Evolutionary conservation across 2,113 vertebrate species (phyloP).

Genomic region (Hymenochirus boettgeri): DNA sequence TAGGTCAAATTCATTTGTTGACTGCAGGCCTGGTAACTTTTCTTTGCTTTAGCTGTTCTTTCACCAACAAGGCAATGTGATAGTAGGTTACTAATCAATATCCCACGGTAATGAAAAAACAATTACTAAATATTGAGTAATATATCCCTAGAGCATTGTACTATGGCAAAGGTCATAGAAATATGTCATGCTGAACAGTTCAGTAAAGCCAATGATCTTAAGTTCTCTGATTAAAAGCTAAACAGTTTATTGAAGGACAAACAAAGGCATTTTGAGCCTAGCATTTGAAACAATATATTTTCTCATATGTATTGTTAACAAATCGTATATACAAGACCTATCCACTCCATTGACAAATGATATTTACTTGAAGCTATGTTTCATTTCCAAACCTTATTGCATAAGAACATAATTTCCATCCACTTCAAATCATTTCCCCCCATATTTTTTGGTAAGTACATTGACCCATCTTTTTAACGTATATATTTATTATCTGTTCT

Average conservation of each 20-base stretch:
- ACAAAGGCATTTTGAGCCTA: no score
- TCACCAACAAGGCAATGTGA: not conserved
- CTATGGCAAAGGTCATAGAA: not conserved
- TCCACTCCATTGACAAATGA: no score
- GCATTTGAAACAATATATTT: no score
- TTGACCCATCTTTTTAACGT: no score
- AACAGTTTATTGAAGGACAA: not conserved
- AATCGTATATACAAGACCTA: no score
- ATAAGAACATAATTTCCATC: no score
- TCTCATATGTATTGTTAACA: no score
- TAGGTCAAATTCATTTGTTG: not conserved
- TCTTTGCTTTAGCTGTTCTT: not conserved
- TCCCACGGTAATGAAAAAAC: not conserved
- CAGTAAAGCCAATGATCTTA: not conserved
- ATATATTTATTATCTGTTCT: no score
- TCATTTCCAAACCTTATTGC: no score
- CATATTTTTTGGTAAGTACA: no score
- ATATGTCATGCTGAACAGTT: not conserved
- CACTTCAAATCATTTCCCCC: no score
- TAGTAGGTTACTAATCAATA: conserved; percentile 9
- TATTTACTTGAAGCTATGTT: no score
- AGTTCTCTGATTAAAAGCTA: not conserved
- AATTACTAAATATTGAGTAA: conserved; percentile 13
- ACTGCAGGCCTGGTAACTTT: not conserved
- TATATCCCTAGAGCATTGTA: not conserved